Conservation (phyloP, 2,888 invertebrate species). For the Thalpophila matura region DNA sequence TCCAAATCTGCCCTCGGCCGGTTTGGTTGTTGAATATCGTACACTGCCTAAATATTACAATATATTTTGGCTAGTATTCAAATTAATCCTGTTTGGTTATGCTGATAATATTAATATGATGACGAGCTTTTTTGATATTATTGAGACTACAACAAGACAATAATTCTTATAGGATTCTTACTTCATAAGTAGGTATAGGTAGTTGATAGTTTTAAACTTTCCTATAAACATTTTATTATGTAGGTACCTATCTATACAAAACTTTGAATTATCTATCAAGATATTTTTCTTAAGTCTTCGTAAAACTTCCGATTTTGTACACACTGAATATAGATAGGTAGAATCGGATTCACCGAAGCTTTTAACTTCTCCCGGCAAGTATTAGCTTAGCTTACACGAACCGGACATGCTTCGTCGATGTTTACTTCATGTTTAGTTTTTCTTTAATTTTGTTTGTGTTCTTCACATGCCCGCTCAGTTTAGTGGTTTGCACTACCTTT, state of each 20-base stretch:
- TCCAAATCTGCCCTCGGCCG: constrained; percentile 23
- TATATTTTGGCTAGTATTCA: not conserved
- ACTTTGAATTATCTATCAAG: not conserved
- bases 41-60: not conserved
- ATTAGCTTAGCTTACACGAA: constrained; percentile 65
- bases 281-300: not conserved
- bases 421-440: constrained; percentile 73
- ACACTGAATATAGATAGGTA: constrained; percentile 50
- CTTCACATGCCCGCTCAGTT: constrained; percentile 64
- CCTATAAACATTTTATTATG: too few relatives aligned
- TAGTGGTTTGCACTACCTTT: constrained; percentile 61
- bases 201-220: too few relatives aligned
- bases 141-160: too few relatives aligned
- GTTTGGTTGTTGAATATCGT: constrained; percentile 6
- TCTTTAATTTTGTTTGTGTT: constrained; percentile 74
- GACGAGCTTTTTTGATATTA: not conserved
- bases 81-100: not conserved
- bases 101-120: not conserved
- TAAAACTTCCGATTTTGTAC: constrained; percentile 11
- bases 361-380: constrained; percentile 60
- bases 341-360: constrained; percentile 42
- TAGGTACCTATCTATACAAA: too few relatives aligned
- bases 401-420: constrained; percentile 62
- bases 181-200: too few relatives aligned
- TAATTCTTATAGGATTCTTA: too few relatives aligned